These are phyloP conservation scores for Nebria ingens DNA, from an alignment of 1,140 invertebrate genomes.

Conservation along the genomic window DNA sequence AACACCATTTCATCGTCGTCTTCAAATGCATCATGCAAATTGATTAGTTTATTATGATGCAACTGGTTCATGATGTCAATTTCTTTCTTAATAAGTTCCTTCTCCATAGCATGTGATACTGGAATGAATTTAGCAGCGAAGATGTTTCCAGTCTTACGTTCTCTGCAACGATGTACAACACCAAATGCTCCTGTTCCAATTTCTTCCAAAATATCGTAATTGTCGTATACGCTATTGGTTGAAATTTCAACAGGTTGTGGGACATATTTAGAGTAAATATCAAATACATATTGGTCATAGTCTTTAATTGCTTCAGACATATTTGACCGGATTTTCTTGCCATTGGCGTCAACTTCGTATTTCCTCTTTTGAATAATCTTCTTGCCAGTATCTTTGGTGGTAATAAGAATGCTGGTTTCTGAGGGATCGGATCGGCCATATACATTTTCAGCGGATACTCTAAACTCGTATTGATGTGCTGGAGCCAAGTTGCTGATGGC, in stretches of 20 bases:
- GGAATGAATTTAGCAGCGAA: slow-evolving; percentile 99
- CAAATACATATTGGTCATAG: slow-evolving; percentile 96
- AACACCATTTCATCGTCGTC: slow-evolving; percentile 99
- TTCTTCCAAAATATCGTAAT: slow-evolving; percentile 98
- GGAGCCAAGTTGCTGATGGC: slow-evolving; percentile 76
- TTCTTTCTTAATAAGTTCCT: slow-evolving; percentile 93
- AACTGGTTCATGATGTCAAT: slow-evolving; percentile 99
- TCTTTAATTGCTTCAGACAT: slow-evolving; percentile 79
- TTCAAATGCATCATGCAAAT: slow-evolving; percentile 97
- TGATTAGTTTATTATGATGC: slow-evolving; percentile 95
- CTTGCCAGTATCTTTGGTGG: slow-evolving; percentile 70
- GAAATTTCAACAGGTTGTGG: slow-evolving; percentile 96
- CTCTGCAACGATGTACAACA: slow-evolving; percentile 94
- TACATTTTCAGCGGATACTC: slow-evolving; percentile 93
- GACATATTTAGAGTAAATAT: slow-evolving; percentile 94
- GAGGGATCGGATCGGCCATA: slow-evolving; percentile 91
- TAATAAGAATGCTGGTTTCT: slow-evolving; percentile 67
- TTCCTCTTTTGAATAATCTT: slow-evolving; percentile 69
- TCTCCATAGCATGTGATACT: slow-evolving; percentile 89
- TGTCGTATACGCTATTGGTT: slow-evolving; percentile 88
- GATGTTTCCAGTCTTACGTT: slow-evolving; percentile 89
- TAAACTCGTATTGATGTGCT: slow-evolving; percentile 93
- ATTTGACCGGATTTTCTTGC: slow-evolving; percentile 85
- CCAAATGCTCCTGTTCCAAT: slow-evolving; percentile 98
- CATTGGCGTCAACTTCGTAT: slow-evolving; percentile 80